A percentile compares a stretch with the other conserved stretches of the same genome.
These are phyloP conservation scores for Alectura lathami DNA, from an alignment of 2,113 vertebrate genomes.

Conservation along the genomic window DNA sequence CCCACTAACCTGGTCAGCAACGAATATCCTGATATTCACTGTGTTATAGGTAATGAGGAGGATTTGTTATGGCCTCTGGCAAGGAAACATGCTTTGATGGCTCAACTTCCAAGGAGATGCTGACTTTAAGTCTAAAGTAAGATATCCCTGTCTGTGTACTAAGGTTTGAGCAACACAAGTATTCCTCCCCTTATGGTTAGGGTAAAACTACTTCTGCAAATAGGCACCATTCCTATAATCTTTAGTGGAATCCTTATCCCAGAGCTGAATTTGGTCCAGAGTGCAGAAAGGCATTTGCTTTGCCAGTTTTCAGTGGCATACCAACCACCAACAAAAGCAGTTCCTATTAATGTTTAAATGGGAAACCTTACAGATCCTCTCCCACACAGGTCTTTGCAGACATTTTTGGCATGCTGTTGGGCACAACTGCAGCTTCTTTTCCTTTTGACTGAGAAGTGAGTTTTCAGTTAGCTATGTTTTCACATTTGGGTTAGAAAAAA, in stretches of 20 bases:
- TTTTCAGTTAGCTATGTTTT: constrained; percentile 32
- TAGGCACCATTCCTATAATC: neutral
- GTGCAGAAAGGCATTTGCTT: neutral
- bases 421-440: constrained; percentile 40
- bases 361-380: neutral
- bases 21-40: neutral
- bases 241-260: neutral
- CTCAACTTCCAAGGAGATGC: neutral
- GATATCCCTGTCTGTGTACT: neutral
- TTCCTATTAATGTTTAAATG: constrained; percentile 18
- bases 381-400: neutral
- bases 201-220: neutral
- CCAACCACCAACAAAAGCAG: neutral
- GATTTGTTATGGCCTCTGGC: neutral
- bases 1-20: neutral
- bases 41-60: neutral
- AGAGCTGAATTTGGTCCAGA: neutral
- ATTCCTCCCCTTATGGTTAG: neutral
- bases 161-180: neutral
- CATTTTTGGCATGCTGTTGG: neutral
- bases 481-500: constrained; percentile 33
- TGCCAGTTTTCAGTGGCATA: neutral
- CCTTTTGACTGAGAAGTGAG: constrained; percentile 17
- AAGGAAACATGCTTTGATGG: neutral
- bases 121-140: neutral